Percentiles rank a stretch among this genome's conserved stretches.
Evolutionary conservation across 2,888 invertebrate genomes (phyloP).

Genomic region (Drosophila koepferae): DNA sequence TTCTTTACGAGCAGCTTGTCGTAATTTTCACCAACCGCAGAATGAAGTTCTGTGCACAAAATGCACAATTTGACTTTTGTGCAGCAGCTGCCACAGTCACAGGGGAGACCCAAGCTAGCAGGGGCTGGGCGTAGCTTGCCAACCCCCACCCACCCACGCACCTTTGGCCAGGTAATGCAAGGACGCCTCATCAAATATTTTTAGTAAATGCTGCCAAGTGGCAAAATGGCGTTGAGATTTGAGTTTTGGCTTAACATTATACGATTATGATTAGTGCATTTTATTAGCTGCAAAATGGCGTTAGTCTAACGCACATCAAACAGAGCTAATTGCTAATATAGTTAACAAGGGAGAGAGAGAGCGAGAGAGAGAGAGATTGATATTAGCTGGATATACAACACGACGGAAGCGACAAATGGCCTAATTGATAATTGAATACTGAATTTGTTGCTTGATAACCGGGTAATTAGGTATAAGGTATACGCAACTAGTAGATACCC

Average conservation of each 20-base stretch:
- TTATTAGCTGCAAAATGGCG: slow-evolving; percentile 11
- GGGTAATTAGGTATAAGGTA: too few relatives aligned
- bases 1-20: slow-evolving; percentile 61
- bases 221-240: slow-evolving; percentile 24
- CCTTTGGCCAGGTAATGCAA: slow-evolving; percentile 24
- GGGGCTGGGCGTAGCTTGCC: slow-evolving; percentile 12
- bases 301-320: neutral
- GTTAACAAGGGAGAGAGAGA: neutral
- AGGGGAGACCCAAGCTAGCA: neutral
- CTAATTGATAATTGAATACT: neutral
- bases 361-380: neutral
- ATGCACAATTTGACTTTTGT: slow-evolving; percentile 62
- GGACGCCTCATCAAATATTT: slow-evolving; percentile 67
- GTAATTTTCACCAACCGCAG: slow-evolving; percentile 61
- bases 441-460: neutral
- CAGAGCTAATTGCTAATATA: slow-evolving; percentile 9
- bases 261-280: slow-evolving; percentile 30
- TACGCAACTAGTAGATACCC: neutral
- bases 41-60: slow-evolving; percentile 65
- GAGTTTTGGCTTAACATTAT: neutral
- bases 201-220: slow-evolving; percentile 39
- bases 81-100: slow-evolving; percentile 15
- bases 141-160: too few relatives aligned
- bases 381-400: neutral
- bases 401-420: neutral